Base-by-base conservation (phyloP, 2,888 invertebrate species). In the Morpho helenor region DNA sequence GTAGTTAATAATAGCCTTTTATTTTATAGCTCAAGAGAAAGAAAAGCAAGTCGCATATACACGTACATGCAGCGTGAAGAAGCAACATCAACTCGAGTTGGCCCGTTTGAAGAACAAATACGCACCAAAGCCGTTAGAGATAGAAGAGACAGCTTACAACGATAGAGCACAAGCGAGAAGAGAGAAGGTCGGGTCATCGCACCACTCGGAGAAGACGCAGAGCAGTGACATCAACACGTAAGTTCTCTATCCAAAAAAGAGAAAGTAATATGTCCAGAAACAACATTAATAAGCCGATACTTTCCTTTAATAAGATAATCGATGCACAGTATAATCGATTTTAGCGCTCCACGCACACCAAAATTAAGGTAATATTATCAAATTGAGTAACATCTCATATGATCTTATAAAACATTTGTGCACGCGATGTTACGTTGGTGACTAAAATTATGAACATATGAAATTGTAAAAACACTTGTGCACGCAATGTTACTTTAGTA, bases 151-250 rank as follows among this genome's bases (percentile, higher is more conserved):
- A 0, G 79, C 84, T 0, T 96, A 96, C 75, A 93, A 93, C 66
- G 98, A 98, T 79, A 91, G 97, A 62, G 97, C 98, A 0, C 93
- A 94, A 65, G 93, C 92, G 60, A 86, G 98, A 47, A 85, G 98
- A 58, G 92, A 94, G 3, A 92, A 92, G 51, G 93, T 97, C 7
- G 98, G 98, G 6, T 97, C 97, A 56, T 94, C 95, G 55, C 95
- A 96, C 80, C 94, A 95, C 61, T 92, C 94, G 39, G 96, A 94
- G 69, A 97, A 97, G 80, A 96, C 96, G 0, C 93, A 96, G 76
- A 92, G 92, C 56, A 94, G 95, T 49, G 97, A 97, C 52, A 79
- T 96, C 7, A 92, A 96, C 63, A 94, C 94, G 98, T 98, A 83
- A 92, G 94, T 63, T 16, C n/a, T n/a, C 49, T 16, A 7, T 3